These are phyloP conservation scores for Spisula subtruncata DNA, from an alignment of 2,888 invertebrate genomes.

Conservation along the genomic window DNA sequence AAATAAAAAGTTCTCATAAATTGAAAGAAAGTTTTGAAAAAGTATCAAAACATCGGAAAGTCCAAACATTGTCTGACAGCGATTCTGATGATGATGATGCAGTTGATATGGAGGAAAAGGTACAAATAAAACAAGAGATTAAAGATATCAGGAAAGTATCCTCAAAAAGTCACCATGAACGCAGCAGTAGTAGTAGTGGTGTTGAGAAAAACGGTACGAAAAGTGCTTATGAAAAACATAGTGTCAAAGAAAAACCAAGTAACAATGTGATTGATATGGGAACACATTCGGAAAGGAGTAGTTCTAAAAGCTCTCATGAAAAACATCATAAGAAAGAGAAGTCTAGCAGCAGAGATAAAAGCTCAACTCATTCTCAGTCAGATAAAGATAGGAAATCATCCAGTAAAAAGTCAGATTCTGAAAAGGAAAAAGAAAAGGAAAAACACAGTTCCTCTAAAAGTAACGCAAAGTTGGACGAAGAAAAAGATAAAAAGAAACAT, in stretches of 20 bases:
- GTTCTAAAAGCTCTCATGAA: background rate
- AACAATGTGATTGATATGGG: background rate
- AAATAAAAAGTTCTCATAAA: background rate
- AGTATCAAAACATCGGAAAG: constrained; percentile 6
- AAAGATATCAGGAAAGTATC: background rate
- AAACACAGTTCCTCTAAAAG: constrained; percentile 8
- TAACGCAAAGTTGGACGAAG: background rate
- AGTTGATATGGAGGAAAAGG: background rate
- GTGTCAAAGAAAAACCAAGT: background rate
- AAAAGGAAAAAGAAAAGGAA: constrained; percentile 16
- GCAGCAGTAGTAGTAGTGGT: background rate
- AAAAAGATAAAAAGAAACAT: constrained; percentile 27
- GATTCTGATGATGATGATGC: constrained; percentile 37
- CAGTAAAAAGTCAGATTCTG: constrained; percentile 4
- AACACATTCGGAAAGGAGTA: background rate
- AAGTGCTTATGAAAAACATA: background rate
- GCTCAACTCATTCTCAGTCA: background rate
- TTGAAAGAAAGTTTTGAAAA: constrained; percentile 11
- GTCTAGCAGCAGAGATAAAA: background rate
- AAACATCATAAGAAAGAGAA: constrained; percentile 4
- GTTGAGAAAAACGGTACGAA: background rate
- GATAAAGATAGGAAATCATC: background rate
- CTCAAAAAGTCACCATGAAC: background rate
- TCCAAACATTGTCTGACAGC: constrained; percentile 17
- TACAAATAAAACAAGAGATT: background rate